Conservation (phyloP, 2,797 vertebrate genomes). For the Sorex maritimensis region DNA sequence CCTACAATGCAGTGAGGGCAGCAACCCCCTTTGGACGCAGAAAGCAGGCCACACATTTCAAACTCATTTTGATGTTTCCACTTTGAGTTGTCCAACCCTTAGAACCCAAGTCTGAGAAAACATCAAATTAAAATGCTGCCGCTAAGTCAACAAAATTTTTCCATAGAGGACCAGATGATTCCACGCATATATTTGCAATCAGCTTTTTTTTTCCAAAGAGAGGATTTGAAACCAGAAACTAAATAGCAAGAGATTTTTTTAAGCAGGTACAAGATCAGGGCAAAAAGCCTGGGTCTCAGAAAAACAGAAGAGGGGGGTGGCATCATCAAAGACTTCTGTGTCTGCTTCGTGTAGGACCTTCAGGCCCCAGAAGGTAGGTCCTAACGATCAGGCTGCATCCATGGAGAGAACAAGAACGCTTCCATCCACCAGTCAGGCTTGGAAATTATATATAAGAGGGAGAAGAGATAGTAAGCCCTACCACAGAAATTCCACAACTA, state of each 20-base stretch:
- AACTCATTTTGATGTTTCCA: background rate
- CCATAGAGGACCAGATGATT: slow-evolving; percentile 2
- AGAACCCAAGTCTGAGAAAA: slow-evolving; percentile 55
- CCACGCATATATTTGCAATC: background rate
- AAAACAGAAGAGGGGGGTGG: background rate
- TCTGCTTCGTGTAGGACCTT: background rate
- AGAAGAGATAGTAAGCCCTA: background rate
- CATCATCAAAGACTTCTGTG: background rate
- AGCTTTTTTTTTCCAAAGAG: slow-evolving; percentile 49
- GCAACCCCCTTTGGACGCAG: background rate
- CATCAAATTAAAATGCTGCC: background rate
- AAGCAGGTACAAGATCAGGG: slow-evolving; percentile 21
- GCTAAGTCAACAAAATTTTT: slow-evolving; percentile 18
- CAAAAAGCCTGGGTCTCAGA: background rate
- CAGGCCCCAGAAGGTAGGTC: background rate
- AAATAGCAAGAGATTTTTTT: slow-evolving; percentile 23
- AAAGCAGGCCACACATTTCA: background rate
- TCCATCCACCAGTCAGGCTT: background rate
- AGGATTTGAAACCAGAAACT: slow-evolving; percentile 45
- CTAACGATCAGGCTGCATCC: background rate
- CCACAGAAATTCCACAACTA: background rate
- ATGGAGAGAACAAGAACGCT: fast-evolving
- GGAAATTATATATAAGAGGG: background rate
- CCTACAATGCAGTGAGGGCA: fast-evolving
- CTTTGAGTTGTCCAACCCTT: background rate